Base-by-base conservation (phyloP, 2,888 invertebrate genomes). In the Portevinia maculata region DNA sequence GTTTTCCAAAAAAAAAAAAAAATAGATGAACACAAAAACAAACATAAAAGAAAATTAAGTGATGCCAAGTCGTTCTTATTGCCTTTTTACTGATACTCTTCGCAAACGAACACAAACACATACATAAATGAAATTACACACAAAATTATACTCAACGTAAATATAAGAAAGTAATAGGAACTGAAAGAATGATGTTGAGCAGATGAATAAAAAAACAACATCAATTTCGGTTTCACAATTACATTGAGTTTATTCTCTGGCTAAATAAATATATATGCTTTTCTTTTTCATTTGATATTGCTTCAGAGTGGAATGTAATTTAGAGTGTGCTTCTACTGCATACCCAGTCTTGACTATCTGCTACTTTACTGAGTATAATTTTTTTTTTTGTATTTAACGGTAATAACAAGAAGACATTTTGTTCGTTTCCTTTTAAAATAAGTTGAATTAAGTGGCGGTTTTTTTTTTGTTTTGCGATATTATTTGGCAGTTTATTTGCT, bases 211-310 rank as follows among this genome's bases (percentile, higher is more conserved):
- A 73, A 70, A 78, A 84, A 84, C 78, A 84, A 78, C 78, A 84
- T 76, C 78, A 84, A 78, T 74, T 84, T 67, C 67, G 79, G 73
- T 84, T 81, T 83, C 67, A 83, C 81, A 83, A 79, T 84, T 84
- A 79, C 69, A 64, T 69, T 69, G 84, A 83, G 78, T 83, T 83
- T 83, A 83, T 83, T 83, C 81, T 83, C 70, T 64, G 79, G 75
- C 81, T 81, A 76, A 64, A 65, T 64, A 64, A 24, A 37, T 57
- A 24, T 46, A 13, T 59, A 17, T 53, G 0, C 2, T 46, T 32
- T 32, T 28, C 17, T 34, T 19, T 21, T 44, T 44, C 4, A 44
- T 60, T 73, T 74, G 52, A 55, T 48, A 64, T 64, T 67, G 41
- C 62, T 75, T 75, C 44, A 67, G 59, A 67, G 50, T 44, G 67